These are phyloP conservation scores for Chironex yamaguchii DNA, from an alignment of 30 jellyfish, hydroid and myxozoan genomes.

Conservation along the genomic window DNA sequence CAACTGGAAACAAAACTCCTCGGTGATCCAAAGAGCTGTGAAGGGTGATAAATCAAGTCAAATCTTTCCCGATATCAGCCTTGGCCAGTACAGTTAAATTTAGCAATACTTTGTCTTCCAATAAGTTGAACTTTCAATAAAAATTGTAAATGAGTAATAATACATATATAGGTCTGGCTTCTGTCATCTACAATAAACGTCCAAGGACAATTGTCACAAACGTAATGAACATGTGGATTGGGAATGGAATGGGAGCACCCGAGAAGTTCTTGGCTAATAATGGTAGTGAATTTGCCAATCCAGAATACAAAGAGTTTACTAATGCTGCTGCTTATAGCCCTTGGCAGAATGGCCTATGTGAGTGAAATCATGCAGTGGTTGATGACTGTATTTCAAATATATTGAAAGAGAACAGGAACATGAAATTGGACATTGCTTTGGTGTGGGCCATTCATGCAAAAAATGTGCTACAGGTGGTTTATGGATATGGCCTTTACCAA, in stretches of 20 bases:
- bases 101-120: no score
- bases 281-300: slow-evolving; percentile 72
- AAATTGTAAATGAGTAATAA: no score
- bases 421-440: slow-evolving; percentile 7
- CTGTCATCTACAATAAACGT: no score
- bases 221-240: no score
- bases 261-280: slow-evolving; percentile 26
- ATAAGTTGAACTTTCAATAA: no score
- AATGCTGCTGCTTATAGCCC: slow-evolving; percentile 63
- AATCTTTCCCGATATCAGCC: no score
- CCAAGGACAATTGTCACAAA: no score
- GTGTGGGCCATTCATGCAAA: slow-evolving; percentile 35
- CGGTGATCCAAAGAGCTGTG: no score
- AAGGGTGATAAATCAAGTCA: no score
- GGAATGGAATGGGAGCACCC: slow-evolving; percentile 29
- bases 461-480: slow-evolving; percentile 1
- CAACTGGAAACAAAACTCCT: no score
- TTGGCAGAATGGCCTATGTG: slow-evolving; percentile 53
- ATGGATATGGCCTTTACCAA: slow-evolving; percentile 51
- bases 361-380: slow-evolving; percentile 33
- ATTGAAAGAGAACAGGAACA: neutral
- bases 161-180: no score
- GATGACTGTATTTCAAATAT: slow-evolving; percentile 4
- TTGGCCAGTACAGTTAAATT: no score
- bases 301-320: neutral